Conservation (phyloP, 2,113 vertebrate species). For the Thamnophis sirtalis region DNA sequence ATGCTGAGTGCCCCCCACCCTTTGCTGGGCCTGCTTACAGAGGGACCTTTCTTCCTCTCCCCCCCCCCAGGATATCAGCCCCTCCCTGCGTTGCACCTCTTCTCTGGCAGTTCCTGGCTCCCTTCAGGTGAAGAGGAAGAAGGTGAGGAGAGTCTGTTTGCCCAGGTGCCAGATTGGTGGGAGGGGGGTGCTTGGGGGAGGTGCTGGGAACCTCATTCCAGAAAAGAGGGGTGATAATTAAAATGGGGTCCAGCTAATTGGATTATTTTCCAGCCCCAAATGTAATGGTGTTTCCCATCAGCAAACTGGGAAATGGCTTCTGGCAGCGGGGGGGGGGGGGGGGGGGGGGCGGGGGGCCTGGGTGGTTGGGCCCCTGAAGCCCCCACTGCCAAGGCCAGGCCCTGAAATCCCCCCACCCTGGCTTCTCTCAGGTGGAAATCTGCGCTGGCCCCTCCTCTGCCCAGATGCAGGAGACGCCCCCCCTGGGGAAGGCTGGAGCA, state of each 20-base stretch:
- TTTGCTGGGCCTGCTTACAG: not conserved
- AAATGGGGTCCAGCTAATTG: not conserved
- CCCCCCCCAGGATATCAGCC: not conserved
- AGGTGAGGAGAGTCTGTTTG: not conserved
- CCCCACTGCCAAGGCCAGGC: not conserved
- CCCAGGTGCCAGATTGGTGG: not conserved
- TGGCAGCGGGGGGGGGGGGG: rapidly evolving
- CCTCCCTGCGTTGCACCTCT: not conserved
- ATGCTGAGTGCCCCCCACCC: not conserved
- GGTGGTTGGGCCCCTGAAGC: not conserved
- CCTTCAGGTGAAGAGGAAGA: not conserved
- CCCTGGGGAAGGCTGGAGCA: rapidly evolving
- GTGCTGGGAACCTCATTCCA: not conserved
- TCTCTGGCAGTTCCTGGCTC: not conserved
- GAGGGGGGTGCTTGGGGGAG: not conserved
- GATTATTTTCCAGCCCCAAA: not conserved
- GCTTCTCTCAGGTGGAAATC: not conserved
- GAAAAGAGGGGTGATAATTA: not conserved
- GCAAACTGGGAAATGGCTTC: not conserved
- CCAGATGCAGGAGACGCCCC: not conserved
- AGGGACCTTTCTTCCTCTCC: not conserved
- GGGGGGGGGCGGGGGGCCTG: too few relatives aligned
- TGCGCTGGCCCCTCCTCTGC: not conserved
- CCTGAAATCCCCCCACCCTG: not conserved
- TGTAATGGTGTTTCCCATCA: not conserved